Evolutionary conservation across 1,140 invertebrate species (phyloP).

Genomic region (Leptinotarsa undecemlineata): DNA sequence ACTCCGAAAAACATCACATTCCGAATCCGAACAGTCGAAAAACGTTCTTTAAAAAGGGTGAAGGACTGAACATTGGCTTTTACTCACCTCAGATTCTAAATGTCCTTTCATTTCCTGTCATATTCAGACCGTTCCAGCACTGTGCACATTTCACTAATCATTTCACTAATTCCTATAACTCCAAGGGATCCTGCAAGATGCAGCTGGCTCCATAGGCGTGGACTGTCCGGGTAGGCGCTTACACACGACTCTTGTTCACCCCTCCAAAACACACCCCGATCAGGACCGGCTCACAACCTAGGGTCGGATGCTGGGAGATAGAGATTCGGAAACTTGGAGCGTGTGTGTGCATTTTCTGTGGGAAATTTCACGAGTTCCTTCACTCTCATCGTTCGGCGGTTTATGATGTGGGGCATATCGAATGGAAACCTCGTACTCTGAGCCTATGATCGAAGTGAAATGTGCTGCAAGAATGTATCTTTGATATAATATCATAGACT

Average conservation of each 20-base stretch:
- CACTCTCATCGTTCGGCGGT: no score
- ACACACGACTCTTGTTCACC: conserved; percentile 23
- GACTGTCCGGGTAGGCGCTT: conserved; percentile 54
- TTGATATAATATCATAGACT: no score
- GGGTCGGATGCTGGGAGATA: neutral
- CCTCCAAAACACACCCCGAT: conserved; percentile 30
- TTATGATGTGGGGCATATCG: no score
- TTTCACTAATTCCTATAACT: conserved; percentile 40
- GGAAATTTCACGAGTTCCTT: neutral
- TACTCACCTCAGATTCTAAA: conserved; percentile 50
- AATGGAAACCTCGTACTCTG: no score
- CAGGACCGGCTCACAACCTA: conserved; percentile 13
- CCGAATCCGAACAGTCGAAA: neutral
- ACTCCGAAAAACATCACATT: conserved; percentile 16
- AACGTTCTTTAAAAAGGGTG: neutral
- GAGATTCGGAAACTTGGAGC: conserved; percentile 5
- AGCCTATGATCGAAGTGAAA: no score
- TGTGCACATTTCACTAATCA: conserved; percentile 46
- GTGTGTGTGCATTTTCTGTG: neutral
- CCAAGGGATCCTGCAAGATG: conserved; percentile 48
- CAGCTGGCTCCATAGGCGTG: conserved; percentile 56
- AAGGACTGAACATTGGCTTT: neutral
- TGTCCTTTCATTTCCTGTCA: conserved; percentile 32
- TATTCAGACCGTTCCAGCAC: conserved; percentile 28
- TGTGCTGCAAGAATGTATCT: no score